Evolutionary conservation across 2,113 vertebrate genomes (phyloP).

Genomic region (Xenopus laevis): DNA sequence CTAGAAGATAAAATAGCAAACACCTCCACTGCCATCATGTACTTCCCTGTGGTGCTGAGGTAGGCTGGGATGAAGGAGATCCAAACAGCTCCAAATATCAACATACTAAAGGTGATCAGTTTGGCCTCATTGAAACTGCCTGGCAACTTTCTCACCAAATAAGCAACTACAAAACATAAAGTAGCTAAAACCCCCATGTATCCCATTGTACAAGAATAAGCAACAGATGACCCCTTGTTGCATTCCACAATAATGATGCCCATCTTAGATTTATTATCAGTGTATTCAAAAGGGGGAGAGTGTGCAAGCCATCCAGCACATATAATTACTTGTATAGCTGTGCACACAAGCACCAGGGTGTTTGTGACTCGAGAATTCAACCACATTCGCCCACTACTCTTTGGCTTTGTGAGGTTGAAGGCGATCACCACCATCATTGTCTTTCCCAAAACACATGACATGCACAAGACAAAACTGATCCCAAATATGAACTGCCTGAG

Average conservation of each 20-base stretch:
- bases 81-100: too few relatives aligned
- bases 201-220: background rate
- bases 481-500: too few relatives aligned
- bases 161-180: too few relatives aligned
- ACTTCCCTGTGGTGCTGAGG: slow-evolving; percentile 9
- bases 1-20: background rate
- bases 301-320: background rate
- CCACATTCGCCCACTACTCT: background rate
- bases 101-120: too few relatives aligned
- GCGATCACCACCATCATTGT: slow-evolving; percentile 13
- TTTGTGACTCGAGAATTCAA: background rate
- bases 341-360: background rate
- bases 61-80: background rate
- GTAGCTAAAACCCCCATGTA: too few relatives aligned
- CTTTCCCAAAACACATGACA: slow-evolving; percentile 3
- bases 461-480: too few relatives aligned
- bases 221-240: background rate
- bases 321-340: slow-evolving; percentile 5
- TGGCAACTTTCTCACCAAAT: too few relatives aligned
- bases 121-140: too few relatives aligned
- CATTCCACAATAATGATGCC: background rate
- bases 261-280: background rate
- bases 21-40: background rate
- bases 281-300: background rate
- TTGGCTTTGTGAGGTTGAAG: slow-evolving; percentile 39